Evolutionary conservation across 35 echinoderm and acorn worm species (phyloP).

Genomic region (Chiridota heheva): DNA sequence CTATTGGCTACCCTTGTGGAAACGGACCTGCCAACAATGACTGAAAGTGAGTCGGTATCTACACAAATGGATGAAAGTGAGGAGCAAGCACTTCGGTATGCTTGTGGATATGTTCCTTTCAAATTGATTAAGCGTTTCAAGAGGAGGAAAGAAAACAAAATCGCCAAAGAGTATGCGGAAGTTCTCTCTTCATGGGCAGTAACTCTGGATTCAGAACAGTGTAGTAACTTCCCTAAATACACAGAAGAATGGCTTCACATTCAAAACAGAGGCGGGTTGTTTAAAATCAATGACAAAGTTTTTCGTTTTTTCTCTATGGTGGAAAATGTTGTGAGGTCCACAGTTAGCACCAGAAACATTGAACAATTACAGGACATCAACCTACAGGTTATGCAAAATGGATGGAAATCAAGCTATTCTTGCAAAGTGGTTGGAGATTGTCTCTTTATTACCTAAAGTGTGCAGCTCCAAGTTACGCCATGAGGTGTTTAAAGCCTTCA

Average conservation of each 20-base stretch:
- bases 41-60: no score
- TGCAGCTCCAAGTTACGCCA: no score
- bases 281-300: not conserved
- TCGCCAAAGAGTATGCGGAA: not conserved
- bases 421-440: no score
- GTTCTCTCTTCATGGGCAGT: not conserved
- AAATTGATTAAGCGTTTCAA: not conserved
- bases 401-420: no score
- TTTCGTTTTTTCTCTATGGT: not conserved
- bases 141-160: not conserved
- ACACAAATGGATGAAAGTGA: no score
- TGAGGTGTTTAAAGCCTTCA: no score
- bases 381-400: no score
- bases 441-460: no score
- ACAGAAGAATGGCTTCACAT: not conserved
- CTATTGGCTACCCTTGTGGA: no score
- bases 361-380: no score
- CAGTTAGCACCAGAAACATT: no score
- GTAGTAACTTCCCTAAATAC: not conserved
- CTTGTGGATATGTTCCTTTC: slow-evolving; percentile 1
- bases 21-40: no score
- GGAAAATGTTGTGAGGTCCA: slow-evolving; percentile 1
- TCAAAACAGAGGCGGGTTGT: slow-evolving; percentile 2
- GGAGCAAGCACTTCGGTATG: slow-evolving; percentile 13
- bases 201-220: not conserved